These are phyloP conservation scores for Oceanodroma tethys DNA, from an alignment of 2,113 vertebrate species.

Conservation along the genomic window DNA sequence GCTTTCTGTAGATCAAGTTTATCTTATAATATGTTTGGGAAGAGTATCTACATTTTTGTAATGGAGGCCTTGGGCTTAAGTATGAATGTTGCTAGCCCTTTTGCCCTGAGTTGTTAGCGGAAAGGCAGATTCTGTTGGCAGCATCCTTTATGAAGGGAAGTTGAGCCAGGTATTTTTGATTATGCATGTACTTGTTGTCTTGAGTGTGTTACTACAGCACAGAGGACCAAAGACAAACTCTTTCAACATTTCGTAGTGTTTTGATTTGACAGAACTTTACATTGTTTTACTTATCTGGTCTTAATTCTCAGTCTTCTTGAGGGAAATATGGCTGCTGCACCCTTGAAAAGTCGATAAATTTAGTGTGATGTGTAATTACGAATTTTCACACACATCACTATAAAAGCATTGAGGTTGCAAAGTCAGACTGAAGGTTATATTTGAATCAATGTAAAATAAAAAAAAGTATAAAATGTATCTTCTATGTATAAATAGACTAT, in stretches of 20 bases:
- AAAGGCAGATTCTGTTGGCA: background rate
- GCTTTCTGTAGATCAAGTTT: background rate
- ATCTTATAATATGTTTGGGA: background rate
- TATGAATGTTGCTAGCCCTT: background rate
- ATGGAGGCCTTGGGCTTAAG: background rate
- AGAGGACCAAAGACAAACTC: background rate
- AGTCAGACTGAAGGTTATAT: background rate
- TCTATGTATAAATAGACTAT: fast-evolving
- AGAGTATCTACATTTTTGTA: background rate
- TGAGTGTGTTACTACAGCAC: background rate
- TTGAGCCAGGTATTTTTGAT: background rate
- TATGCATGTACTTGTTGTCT: background rate
- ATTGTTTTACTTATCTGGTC: background rate
- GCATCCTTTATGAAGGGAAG: background rate
- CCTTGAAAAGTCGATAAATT: background rate
- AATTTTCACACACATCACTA: background rate
- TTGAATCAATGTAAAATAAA: background rate
- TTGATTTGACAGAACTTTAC: background rate
- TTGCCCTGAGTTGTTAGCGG: background rate
- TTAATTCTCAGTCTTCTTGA: background rate
- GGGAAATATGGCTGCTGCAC: background rate
- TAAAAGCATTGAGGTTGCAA: background rate
- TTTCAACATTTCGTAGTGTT: background rate
- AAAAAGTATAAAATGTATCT: background rate
- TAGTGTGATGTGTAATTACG: background rate